Evolutionary conservation across 2,113 vertebrate species (phyloP).

Genomic region (Brienomyrus brachyistius): DNA sequence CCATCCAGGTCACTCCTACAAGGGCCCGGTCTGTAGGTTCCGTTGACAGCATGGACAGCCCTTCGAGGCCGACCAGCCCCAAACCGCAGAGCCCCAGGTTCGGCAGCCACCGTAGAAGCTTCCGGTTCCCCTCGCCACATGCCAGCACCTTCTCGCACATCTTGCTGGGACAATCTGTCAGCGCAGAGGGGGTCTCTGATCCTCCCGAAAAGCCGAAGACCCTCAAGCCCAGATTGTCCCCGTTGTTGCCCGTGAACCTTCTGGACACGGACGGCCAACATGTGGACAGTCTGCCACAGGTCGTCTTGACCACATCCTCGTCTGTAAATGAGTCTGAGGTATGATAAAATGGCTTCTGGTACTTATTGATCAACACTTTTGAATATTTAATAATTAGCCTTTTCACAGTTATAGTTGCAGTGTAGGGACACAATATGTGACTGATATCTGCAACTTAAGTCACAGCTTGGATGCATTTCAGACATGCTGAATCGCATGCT

Average conservation of each 20-base stretch:
- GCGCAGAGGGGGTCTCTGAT: slow-evolving; percentile 47
- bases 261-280: slow-evolving; percentile 50
- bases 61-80: slow-evolving; percentile 71
- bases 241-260: slow-evolving; percentile 57
- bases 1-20: slow-evolving; percentile 18
- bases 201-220: slow-evolving; percentile 59
- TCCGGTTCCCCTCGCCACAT: slow-evolving; percentile 47
- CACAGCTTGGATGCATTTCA: not conserved
- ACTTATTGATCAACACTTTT: not conserved
- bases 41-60: slow-evolving; percentile 50
- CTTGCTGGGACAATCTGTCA: slow-evolving; percentile 57
- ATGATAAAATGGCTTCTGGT: slow-evolving; percentile 41
- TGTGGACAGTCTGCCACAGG: slow-evolving; percentile 53
- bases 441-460: not conserved
- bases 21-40: slow-evolving; percentile 43
- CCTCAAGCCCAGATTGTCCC: slow-evolving; percentile 57
- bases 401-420: not conserved
- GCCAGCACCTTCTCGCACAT: slow-evolving; percentile 56
- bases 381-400: not conserved
- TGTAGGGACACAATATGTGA: not conserved
- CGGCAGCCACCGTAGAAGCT: slow-evolving; percentile 42
- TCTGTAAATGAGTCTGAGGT: slow-evolving; percentile 67
- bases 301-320: slow-evolving; percentile 52
- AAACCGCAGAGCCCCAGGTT: slow-evolving; percentile 68
- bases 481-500: not conserved